phyloP scores from a whole-genome alignment of 2,113 vertebrate genomes.

The Centropristis striata region DNA sequence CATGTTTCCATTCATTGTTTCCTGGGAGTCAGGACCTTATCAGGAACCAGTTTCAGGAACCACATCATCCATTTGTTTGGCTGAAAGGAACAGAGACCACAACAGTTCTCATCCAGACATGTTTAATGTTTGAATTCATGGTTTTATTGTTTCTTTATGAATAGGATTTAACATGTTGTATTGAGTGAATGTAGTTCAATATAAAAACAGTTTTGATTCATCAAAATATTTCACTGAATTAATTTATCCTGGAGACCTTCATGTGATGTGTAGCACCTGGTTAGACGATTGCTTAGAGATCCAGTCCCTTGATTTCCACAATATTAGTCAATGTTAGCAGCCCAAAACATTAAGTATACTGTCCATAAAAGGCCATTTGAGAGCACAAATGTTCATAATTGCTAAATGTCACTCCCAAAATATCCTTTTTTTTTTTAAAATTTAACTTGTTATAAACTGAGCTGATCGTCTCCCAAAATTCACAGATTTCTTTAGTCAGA shows the following conservation, averaged over 20 bases:
- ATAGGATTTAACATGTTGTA: background rate
- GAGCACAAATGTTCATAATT: background rate
- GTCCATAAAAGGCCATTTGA: background rate
- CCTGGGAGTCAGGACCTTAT: background rate
- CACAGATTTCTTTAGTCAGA: background rate
- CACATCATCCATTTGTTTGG: constrained; percentile 12
- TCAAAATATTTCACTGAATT: background rate
- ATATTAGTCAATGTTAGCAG: background rate
- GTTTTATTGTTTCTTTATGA: background rate
- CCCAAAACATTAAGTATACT: background rate
- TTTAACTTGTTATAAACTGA: background rate
- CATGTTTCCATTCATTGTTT: constrained; percentile 3
- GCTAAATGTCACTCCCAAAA: background rate
- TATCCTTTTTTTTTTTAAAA: background rate
- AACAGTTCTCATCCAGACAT: background rate
- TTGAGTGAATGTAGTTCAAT: background rate
- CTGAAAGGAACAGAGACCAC: background rate
- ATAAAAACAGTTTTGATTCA: too few relatives aligned
- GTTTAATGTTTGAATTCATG: background rate
- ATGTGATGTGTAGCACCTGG: background rate
- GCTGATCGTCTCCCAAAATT: background rate
- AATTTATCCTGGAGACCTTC: background rate
- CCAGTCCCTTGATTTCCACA: background rate
- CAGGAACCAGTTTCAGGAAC: background rate
- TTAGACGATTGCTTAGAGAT: background rate